Evolutionary conservation across 2,888 invertebrate genomes (phyloP).

Genomic region (Aporophyla lueneburgensis): DNA sequence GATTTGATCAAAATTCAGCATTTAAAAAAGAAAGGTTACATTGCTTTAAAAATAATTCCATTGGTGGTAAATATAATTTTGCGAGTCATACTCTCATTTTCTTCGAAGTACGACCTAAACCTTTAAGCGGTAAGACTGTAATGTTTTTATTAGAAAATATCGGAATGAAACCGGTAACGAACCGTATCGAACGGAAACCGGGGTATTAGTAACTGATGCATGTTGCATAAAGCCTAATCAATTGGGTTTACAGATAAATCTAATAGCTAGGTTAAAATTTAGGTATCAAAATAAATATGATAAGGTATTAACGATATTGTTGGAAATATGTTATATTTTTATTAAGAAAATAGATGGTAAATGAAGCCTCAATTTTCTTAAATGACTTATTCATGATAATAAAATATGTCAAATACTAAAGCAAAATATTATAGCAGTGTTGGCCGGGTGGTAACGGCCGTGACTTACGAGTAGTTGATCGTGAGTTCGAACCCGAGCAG

Average conservation of each 20-base stretch:
- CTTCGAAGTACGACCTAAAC: conserved; percentile 62
- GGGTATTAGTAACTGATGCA: conserved; percentile 52
- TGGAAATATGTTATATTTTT: not conserved
- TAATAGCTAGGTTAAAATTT: not conserved
- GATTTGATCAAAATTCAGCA: conserved; percentile 36
- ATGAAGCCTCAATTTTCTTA: too few species aligned
- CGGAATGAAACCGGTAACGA: conserved; percentile 31
- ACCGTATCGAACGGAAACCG: conserved; percentile 32
- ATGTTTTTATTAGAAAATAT: conserved; percentile 66
- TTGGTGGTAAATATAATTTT: conserved; percentile 52
- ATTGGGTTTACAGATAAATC: conserved; percentile 12
- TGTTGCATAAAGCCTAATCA: conserved; percentile 37
- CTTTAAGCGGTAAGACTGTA: conserved; percentile 64
- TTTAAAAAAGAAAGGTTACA: conserved; percentile 26
- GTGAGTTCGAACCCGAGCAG: too few species aligned
- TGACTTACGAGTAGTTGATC: too few species aligned
- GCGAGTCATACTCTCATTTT: conserved; percentile 60
- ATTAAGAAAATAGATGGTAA: too few species aligned
- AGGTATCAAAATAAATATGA: not conserved
- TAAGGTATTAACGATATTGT: not conserved
- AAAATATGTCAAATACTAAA: too few species aligned
- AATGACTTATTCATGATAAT: too few species aligned
- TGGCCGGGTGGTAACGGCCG: too few species aligned
- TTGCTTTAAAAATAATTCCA: not conserved
- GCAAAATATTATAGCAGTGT: too few species aligned